Conservation (phyloP, 2,888 invertebrate species). For the Thelaira solivaga region DNA sequence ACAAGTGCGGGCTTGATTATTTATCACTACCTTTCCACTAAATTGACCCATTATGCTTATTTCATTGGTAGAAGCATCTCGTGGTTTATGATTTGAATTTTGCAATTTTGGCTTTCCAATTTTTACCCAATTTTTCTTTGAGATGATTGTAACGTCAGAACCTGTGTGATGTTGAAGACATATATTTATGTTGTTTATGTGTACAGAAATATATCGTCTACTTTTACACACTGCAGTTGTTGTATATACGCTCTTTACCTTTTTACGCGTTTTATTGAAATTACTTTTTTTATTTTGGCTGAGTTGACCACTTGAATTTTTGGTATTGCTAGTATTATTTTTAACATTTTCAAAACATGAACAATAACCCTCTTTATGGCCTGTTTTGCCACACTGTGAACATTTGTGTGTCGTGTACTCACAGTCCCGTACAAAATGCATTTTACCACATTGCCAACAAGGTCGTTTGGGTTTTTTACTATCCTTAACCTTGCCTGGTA, state of each 20-base stretch:
- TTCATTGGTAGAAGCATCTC: conserved; percentile 40
- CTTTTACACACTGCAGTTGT: neutral
- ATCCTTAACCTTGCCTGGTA: too few relatives aligned
- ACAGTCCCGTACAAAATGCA: conserved; percentile 52
- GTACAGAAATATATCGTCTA: conserved; percentile 1
- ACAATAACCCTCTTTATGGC: conserved; percentile 56
- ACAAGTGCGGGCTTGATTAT: neutral
- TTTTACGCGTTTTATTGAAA: too few relatives aligned
- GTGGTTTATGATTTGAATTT: conserved; percentile 12
- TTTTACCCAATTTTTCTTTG: conserved; percentile 37
- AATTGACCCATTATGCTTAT: conserved; percentile 39
- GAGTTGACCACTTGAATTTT: too few relatives aligned
- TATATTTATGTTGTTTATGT: conserved; percentile 14
- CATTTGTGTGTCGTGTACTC: conserved; percentile 38
- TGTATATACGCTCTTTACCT: neutral
- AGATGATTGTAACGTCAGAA: conserved; percentile 55
- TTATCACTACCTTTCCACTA: neutral
- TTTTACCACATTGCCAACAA: conserved; percentile 54
- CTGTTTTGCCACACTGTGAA: conserved; percentile 23
- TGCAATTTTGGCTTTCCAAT: conserved; percentile 32
- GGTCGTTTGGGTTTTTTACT: conserved; percentile 35
- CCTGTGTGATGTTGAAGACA: conserved; percentile 44
- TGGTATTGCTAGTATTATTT: neutral
- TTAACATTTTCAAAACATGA: conserved; percentile 9
- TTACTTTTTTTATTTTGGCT: too few relatives aligned